Conservation (phyloP, 2,888 invertebrate species). For the Julus scandinavius region DNA sequence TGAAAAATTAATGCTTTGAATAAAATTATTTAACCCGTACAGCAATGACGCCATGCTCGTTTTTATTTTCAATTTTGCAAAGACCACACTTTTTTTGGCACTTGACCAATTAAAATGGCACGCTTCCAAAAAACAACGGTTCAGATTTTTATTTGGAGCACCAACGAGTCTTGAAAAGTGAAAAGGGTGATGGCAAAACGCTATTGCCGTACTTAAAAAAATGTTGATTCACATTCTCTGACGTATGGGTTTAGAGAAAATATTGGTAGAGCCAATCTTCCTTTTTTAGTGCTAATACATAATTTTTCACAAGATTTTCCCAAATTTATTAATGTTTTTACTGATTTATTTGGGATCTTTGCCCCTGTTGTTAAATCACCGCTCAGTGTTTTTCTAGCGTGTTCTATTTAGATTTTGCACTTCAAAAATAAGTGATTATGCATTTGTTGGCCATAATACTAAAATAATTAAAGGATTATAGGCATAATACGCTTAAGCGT, state of each 20-base stretch:
- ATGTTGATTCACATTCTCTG: too few species aligned
- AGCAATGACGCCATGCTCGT: not conserved
- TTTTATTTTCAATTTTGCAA: not conserved
- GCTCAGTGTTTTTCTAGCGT: not conserved
- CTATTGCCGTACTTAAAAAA: too few species aligned
- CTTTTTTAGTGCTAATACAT: too few species aligned
- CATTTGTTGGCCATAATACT: not conserved
- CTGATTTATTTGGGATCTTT: too few species aligned
- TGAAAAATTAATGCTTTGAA: too few species aligned
- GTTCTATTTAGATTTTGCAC: not conserved
- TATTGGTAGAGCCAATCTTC: too few species aligned
- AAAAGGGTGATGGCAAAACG: not conserved
- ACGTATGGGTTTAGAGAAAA: too few species aligned
- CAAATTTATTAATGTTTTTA: too few species aligned
- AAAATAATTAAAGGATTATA: not conserved
- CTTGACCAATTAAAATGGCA: not conserved
- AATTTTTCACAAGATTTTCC: too few species aligned
- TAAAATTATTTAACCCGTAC: not conserved
- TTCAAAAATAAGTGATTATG: not conserved
- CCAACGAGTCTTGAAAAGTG: not conserved
- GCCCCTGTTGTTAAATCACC: too few species aligned
- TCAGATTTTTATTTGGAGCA: not conserved
- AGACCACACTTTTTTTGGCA: slow-evolving; percentile 1
- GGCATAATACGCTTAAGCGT: not conserved
- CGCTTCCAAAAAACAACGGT: not conserved